Evolutionary conservation across 2,797 vertebrate genomes (phyloP).

Genomic region (Podarcis lilfordi): DNA sequence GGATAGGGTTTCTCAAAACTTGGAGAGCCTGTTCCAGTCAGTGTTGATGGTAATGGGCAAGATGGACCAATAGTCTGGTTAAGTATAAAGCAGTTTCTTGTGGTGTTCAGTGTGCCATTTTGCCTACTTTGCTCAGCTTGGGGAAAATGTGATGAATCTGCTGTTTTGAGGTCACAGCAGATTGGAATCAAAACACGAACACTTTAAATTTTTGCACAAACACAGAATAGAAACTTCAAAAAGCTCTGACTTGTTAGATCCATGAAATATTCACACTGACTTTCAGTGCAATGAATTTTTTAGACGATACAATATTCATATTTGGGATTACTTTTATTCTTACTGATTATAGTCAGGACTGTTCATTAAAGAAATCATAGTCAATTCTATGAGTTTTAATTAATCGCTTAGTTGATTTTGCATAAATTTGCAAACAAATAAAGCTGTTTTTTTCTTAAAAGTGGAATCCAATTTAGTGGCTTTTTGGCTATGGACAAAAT

Average conservation of each 20-base stretch:
- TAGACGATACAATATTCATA: neutral
- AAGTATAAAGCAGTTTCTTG: too few relatives aligned
- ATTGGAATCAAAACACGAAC: neutral
- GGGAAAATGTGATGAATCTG: neutral
- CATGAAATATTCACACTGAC: neutral
- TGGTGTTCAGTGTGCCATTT: too few relatives aligned
- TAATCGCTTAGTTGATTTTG: neutral
- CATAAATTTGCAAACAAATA: neutral
- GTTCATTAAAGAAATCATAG: neutral
- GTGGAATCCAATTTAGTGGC: neutral
- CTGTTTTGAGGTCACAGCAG: neutral
- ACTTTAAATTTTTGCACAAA: neutral
- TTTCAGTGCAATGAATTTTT: neutral
- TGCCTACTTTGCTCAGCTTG: neutral
- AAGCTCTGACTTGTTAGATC: neutral
- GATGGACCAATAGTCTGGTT: too few relatives aligned
- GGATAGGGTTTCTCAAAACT: too few relatives aligned
- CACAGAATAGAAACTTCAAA: accelerated
- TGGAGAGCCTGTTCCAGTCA: too few relatives aligned
- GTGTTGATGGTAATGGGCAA: too few relatives aligned
- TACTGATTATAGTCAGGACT: neutral
- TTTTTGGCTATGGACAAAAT: neutral
- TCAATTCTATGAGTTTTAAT: neutral
- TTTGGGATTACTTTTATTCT: neutral
- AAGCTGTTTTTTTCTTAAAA: neutral